A percentile compares a stretch with the other conserved stretches of the same genome.
Evolutionary conservation across 2,113 vertebrate species (phyloP).

Genomic region (Caranx ignobilis): DNA sequence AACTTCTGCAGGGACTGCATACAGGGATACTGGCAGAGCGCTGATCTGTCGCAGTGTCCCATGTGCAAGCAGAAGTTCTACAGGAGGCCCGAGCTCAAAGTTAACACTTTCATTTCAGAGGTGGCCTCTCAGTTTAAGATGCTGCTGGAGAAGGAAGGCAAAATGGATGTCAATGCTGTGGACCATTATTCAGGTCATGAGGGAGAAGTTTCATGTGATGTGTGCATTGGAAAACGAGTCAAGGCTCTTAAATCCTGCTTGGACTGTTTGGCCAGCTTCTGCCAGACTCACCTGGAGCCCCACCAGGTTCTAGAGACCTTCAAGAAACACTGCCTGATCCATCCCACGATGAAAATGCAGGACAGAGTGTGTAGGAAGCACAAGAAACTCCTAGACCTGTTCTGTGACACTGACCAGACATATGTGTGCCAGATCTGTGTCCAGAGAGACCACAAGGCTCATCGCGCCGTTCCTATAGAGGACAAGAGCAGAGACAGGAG

Average conservation of each 20-base stretch:
- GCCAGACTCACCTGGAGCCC: conserved; percentile 89
- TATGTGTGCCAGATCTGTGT: conserved; percentile 91
- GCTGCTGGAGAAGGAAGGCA: neutral
- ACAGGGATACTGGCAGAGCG: conserved; percentile 63
- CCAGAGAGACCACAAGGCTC: conserved; percentile 56
- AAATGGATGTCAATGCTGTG: neutral
- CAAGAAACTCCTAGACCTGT: conserved; percentile 89
- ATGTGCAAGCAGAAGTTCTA: conserved; percentile 73
- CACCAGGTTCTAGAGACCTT: conserved; percentile 82
- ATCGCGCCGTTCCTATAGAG: conserved; percentile 56
- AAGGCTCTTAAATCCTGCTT: conserved; percentile 91
- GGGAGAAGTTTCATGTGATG: conserved; percentile 88
- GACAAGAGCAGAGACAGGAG: conserved; percentile 50
- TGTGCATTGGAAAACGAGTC: conserved; percentile 85
- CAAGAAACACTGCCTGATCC: conserved; percentile 89
- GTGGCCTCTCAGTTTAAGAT: conserved; percentile 59
- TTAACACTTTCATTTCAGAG: conserved; percentile 75
- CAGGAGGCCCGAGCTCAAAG: conserved; percentile 70
- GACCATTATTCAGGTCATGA: conserved; percentile 13
- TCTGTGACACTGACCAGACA: conserved; percentile 87
- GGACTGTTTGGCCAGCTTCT: conserved; percentile 93
- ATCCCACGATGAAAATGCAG: conserved; percentile 87
- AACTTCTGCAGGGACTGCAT: conserved; percentile 81
- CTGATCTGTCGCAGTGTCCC: conserved; percentile 66
- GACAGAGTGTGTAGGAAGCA: conserved; percentile 89